phyloP scores from a whole-genome alignment of 2,113 vertebrate genomes.

The Steatornis caripensis region DNA sequence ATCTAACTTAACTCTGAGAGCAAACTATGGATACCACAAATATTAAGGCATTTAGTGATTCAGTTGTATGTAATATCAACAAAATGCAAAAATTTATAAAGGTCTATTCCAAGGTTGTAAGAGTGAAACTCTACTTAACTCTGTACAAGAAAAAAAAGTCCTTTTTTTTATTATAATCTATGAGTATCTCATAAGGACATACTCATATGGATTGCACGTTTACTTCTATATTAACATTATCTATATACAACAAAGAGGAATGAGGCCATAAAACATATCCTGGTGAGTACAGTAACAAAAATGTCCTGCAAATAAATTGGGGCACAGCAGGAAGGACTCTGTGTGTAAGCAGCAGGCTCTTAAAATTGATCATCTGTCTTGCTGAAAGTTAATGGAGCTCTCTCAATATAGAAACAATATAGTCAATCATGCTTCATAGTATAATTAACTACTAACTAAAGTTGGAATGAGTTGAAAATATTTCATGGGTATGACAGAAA shows the following conservation, averaged over 20 bases:
- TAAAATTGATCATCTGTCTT: slow-evolving; percentile 57
- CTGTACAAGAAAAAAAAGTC: neutral
- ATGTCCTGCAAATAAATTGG: slow-evolving; percentile 58
- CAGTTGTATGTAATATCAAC: neutral
- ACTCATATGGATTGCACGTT: neutral
- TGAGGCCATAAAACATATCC: slow-evolving; percentile 40
- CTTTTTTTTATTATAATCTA: neutral
- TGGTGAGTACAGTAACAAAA: slow-evolving; percentile 60
- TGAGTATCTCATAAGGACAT: neutral
- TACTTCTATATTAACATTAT: neutral
- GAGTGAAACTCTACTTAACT: neutral
- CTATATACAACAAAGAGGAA: neutral
- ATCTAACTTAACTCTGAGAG: neutral
- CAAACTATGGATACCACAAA: neutral
- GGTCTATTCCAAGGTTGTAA: neutral
- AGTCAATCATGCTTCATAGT: slow-evolving; percentile 30
- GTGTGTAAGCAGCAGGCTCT: slow-evolving; percentile 37
- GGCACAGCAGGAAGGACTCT: slow-evolving; percentile 47
- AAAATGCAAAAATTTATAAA: neutral
- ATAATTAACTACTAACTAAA: slow-evolving; percentile 54
- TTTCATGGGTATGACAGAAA: neutral
- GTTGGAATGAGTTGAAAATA: slow-evolving; percentile 22
- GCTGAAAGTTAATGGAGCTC: slow-evolving; percentile 55
- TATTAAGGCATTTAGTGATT: neutral
- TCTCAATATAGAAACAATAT: slow-evolving; percentile 59